These are phyloP conservation scores for Leucosticte australis DNA, from an alignment of 2,113 vertebrate genomes.

Conservation along the genomic window DNA sequence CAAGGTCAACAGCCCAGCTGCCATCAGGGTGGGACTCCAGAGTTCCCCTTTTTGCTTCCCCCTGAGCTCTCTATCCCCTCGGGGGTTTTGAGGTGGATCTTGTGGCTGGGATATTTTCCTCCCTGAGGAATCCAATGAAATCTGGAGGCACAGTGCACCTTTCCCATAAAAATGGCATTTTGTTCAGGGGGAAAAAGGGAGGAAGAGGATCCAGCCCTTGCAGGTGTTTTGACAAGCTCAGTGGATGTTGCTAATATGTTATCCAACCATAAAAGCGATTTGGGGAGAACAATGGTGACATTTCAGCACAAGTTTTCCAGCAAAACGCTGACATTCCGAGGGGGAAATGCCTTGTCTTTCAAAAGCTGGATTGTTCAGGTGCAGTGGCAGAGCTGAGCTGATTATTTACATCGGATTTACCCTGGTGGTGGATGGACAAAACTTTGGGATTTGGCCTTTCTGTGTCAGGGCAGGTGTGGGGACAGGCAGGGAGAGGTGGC, in stretches of 20 bases:
- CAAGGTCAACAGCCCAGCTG: neutral
- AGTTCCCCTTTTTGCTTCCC: neutral
- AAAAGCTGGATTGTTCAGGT: constrained; percentile 19
- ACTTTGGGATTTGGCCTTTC: neutral
- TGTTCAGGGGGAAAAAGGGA: neutral
- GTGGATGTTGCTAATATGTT: neutral
- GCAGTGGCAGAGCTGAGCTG: neutral
- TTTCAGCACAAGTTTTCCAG: neutral
- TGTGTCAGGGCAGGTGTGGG: neutral
- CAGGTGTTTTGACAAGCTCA: neutral
- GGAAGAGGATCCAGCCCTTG: neutral
- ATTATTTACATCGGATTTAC: neutral
- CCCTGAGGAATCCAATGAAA: neutral
- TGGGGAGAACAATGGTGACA: constrained; percentile 22
- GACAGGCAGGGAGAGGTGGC: neutral
- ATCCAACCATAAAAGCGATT: neutral
- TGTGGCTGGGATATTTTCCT: neutral
- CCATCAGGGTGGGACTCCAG: rapidly evolving
- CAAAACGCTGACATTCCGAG: neutral
- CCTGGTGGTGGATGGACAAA: neutral
- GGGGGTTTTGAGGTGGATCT: rapidly evolving
- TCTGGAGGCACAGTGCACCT: rapidly evolving
- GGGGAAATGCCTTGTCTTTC: neutral
- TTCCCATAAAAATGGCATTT: neutral
- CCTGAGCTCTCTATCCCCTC: neutral